Conservation (phyloP, 2,888 invertebrate species). For the Eristalis arbustorum region DNA sequence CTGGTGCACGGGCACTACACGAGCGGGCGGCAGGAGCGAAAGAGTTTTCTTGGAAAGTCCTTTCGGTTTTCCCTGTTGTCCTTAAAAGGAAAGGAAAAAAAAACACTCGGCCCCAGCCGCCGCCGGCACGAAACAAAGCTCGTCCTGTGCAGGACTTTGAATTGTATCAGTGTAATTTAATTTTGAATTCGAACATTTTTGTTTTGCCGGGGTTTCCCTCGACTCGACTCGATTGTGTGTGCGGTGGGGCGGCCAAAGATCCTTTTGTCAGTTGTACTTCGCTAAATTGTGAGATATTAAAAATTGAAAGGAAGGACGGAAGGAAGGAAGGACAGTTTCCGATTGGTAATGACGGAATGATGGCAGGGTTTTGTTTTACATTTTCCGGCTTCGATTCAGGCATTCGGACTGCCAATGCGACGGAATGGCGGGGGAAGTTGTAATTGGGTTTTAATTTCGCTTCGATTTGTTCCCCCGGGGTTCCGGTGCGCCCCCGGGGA, state of each 20-base stretch:
- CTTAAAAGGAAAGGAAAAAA: slow-evolving; percentile 17
- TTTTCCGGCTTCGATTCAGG: slow-evolving; percentile 27
- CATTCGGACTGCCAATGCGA: not conserved
- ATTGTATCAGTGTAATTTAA: slow-evolving; percentile 66
- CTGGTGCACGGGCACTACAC: not conserved
- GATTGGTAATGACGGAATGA: slow-evolving; percentile 55
- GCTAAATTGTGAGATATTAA: slow-evolving; percentile 57
- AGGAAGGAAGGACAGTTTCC: slow-evolving; percentile 61
- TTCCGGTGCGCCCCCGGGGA: slow-evolving; percentile 6
- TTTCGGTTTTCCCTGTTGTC: slow-evolving; percentile 16
- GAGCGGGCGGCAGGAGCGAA: not conserved
- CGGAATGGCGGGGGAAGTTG: slow-evolving; percentile 8
- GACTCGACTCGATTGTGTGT: not conserved
- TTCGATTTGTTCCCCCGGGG: not conserved
- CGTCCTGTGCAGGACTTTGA: slow-evolving; percentile 21
- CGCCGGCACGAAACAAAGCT: not conserved
- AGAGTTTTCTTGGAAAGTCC: slow-evolving; percentile 36
- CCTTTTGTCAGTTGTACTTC: slow-evolving; percentile 6
- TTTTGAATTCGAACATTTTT: slow-evolving; percentile 67
- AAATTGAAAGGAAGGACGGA: slow-evolving; percentile 49
- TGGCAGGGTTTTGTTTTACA: slow-evolving; percentile 48
- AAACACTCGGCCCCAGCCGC: not conserved
- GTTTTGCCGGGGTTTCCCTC: slow-evolving; percentile 36
- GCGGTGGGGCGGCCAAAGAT: slow-evolving; percentile 4
- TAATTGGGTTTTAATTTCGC: slow-evolving; percentile 62